Conservation (phyloP, 92 coral and sea anemone genomes). For the Palythoa caribaeorum region DNA sequence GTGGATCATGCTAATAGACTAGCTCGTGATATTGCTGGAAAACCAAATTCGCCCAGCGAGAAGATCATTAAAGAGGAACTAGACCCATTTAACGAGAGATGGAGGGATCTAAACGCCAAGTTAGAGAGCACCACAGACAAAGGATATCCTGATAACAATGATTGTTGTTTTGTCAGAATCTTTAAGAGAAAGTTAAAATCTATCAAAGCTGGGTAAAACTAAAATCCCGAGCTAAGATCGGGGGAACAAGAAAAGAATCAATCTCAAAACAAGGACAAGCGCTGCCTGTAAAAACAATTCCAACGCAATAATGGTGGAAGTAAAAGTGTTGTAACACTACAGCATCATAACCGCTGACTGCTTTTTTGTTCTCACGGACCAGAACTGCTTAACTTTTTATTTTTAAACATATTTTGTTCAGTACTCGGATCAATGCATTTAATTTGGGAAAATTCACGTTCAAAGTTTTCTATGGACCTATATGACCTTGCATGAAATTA, state of each 20-base stretch:
- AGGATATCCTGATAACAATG: slow-evolving; percentile 75
- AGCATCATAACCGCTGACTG: too few relatives aligned
- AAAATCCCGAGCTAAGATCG: background rate
- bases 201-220: slow-evolving; percentile 24
- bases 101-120: slow-evolving; percentile 76
- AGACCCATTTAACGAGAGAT: slow-evolving; percentile 78
- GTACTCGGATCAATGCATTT: too few relatives aligned
- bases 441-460: too few relatives aligned
- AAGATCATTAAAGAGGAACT: slow-evolving; percentile 72
- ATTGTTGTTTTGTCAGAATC: slow-evolving; percentile 78
- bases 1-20: slow-evolving; percentile 79
- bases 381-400: too few relatives aligned
- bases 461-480: too few relatives aligned
- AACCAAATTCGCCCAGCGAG: slow-evolving; percentile 71
- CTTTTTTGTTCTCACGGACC: too few relatives aligned
- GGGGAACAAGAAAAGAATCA: background rate
- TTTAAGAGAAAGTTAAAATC: slow-evolving; percentile 79
- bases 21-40: slow-evolving; percentile 68
- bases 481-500: too few relatives aligned
- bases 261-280: background rate
- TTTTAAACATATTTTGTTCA: too few relatives aligned
- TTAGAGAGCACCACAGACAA: slow-evolving; percentile 85
- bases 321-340: too few relatives aligned
- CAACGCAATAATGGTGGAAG: too few relatives aligned
- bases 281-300: too few relatives aligned